A percentile compares a stretch with the other conserved stretches of the same genome.
These are phyloP conservation scores for Xanthia togata DNA, from an alignment of 2,888 invertebrate genomes.

Conservation along the genomic window DNA sequence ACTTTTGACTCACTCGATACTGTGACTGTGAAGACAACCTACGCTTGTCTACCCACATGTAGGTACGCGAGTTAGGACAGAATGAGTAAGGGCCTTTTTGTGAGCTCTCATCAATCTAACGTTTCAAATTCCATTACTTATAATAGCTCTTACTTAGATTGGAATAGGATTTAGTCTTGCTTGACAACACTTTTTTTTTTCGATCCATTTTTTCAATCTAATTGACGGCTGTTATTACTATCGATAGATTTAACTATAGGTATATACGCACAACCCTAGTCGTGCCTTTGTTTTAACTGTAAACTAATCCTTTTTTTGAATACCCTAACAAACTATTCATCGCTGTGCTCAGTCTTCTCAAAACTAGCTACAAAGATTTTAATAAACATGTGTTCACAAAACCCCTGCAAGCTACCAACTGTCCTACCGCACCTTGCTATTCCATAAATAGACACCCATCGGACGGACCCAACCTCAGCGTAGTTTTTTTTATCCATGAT, in stretches of 20 bases:
- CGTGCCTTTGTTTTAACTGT: neutral
- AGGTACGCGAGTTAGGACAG: neutral
- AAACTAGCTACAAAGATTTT: neutral
- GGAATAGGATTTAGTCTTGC: neutral
- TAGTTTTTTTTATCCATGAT: conserved; percentile 3
- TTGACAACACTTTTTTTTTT: neutral
- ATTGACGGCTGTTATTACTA: neutral
- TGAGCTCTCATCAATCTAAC: neutral
- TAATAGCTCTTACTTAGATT: neutral
- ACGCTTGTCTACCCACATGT: conserved; percentile 32
- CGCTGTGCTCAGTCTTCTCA: neutral
- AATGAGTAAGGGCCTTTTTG: conserved; percentile 23
- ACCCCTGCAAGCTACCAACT: neutral
- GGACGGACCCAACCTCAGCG: neutral
- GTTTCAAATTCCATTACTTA: neutral
- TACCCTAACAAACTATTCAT: neutral
- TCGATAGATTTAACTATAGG: neutral
- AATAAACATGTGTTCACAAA: conserved; percentile 13
- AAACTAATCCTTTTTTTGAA: neutral
- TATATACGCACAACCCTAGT: neutral
- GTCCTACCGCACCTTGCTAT: neutral
- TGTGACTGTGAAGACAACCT: conserved; percentile 13
- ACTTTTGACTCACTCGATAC: conserved; percentile 24
- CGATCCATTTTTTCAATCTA: neutral
- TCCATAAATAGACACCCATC: conserved; percentile 41